Conservation (phyloP, 2,113 vertebrate genomes). For the Fregetta grallaria region DNA sequence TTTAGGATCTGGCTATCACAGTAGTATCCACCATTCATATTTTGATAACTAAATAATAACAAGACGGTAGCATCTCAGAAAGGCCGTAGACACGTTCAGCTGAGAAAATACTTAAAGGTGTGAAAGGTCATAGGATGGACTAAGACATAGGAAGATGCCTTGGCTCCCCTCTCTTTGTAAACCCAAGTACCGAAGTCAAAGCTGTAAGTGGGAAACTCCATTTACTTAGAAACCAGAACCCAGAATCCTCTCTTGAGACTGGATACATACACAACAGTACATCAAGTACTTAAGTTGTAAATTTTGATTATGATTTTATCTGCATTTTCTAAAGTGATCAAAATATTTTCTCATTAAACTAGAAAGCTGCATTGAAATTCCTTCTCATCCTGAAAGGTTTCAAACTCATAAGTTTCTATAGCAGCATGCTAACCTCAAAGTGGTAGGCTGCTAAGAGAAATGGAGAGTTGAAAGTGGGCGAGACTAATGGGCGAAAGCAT, state of each 20-base stretch:
- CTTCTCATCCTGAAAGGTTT: not conserved
- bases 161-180: not conserved
- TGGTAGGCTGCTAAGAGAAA: not conserved
- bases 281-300: not conserved
- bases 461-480: not conserved
- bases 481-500: not conserved
- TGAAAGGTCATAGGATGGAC: not conserved
- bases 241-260: not conserved
- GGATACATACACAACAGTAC: not conserved
- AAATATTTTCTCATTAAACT: not conserved
- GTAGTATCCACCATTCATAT: not conserved
- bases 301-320: not conserved
- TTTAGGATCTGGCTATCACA: not conserved
- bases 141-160: not conserved
- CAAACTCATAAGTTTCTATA: not conserved
- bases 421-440: not conserved
- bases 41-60: not conserved
- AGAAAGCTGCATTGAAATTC: not conserved
- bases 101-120: not conserved
- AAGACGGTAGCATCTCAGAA: not conserved
- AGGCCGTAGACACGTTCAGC: not conserved
- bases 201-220: not conserved
- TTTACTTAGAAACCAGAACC: not conserved
- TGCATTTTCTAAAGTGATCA: not conserved
- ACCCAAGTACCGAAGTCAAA: not conserved